Conservation (phyloP, 2,797 vertebrate genomes). For the Acanthiza pusilla region DNA sequence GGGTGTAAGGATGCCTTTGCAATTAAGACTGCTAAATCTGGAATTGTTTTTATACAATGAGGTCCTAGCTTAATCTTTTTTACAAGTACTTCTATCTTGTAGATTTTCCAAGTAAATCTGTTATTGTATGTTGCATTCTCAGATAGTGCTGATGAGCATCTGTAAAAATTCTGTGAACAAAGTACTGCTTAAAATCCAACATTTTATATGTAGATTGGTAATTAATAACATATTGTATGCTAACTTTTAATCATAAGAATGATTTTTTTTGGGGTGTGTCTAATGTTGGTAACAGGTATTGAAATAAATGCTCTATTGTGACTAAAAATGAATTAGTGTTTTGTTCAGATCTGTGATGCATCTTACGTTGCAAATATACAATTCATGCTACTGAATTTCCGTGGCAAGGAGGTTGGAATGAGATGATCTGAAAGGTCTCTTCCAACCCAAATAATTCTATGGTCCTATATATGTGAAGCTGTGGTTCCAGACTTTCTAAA, state of each 20-base stretch:
- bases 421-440: not conserved
- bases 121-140: not conserved
- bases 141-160: not conserved
- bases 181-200: not conserved
- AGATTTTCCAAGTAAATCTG: not conserved
- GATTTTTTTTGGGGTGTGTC: not conserved
- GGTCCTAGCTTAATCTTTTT: not conserved
- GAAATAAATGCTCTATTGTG: not conserved
- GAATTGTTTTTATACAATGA: not conserved
- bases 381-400: not conserved
- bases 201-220: not conserved
- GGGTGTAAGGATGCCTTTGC: not conserved
- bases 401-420: not conserved
- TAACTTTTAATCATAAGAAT: not conserved
- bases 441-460: not conserved
- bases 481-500: not conserved
- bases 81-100: not conserved
- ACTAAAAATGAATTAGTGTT: not conserved
- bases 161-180: not conserved
- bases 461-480: not conserved
- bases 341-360: not conserved
- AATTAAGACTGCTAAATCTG: not conserved
- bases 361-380: not conserved
- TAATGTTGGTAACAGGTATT: not conserved
- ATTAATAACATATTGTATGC: not conserved